Evolutionary conservation across 1,140 invertebrate species (phyloP).

Genomic region (Cyrtorhinus lividipennis): DNA sequence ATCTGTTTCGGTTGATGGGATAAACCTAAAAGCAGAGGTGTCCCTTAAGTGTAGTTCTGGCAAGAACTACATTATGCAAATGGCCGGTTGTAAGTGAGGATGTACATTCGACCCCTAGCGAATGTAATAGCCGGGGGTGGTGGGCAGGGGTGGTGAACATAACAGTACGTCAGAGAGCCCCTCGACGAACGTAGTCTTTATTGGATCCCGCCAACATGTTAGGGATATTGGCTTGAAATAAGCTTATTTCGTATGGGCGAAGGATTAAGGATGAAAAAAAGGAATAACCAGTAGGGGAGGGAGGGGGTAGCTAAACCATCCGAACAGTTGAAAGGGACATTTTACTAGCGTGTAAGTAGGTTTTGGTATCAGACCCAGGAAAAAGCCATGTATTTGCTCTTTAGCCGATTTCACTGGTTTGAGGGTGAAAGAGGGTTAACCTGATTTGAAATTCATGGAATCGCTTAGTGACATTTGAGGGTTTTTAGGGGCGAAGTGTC

Average conservation of each 20-base stretch:
- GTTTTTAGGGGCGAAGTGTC: not conserved
- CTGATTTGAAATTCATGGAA: not conserved
- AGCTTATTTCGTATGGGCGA: not conserved
- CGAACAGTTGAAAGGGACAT: too few relatives aligned
- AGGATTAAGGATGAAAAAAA: not conserved
- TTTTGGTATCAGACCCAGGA: not conserved
- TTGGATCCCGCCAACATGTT: slow-evolving; percentile 5
- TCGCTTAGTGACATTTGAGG: not conserved
- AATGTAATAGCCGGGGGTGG: not conserved
- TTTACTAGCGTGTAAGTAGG: not conserved
- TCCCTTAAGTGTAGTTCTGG: not conserved
- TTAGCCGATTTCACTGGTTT: not conserved
- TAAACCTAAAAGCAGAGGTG: not conserved
- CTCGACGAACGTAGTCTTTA: not conserved
- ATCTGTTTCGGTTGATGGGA: slow-evolving; percentile 1
- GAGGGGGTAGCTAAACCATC: too few relatives aligned
- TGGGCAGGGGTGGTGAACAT: not conserved
- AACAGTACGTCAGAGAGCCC: not conserved
- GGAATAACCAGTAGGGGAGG: not conserved
- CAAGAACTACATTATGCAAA: slow-evolving; percentile 8
- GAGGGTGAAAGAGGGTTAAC: not conserved
- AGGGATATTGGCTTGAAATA: not conserved
- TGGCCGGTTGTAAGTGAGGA: slow-evolving; percentile 3
- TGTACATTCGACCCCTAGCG: not conserved
- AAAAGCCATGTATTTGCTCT: not conserved